These are phyloP conservation scores for Corythornis vintsioides DNA, from an alignment of 2,113 vertebrate genomes.

Conservation along the genomic window DNA sequence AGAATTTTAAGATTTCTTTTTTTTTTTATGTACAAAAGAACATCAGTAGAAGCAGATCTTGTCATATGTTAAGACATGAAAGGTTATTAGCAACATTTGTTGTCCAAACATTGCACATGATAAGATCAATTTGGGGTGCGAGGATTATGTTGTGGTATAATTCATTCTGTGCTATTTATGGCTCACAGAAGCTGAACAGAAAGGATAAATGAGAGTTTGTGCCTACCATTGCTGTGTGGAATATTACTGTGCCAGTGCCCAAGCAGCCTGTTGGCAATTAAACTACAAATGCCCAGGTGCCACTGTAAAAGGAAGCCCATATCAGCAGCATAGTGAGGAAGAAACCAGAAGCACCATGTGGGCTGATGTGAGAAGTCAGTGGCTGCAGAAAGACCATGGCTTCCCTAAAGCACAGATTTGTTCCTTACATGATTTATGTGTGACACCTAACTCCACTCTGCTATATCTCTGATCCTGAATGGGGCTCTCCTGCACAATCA, in stretches of 20 bases:
- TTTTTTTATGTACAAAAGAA: not conserved
- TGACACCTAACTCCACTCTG: not conserved
- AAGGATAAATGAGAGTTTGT: not conserved
- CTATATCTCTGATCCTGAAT: not conserved
- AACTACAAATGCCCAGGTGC: not conserved
- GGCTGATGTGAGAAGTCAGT: not conserved
- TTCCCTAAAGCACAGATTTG: not conserved
- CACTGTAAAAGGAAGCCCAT: not conserved
- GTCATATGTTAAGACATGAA: not conserved
- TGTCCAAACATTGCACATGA: not conserved
- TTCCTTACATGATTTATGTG: not conserved
- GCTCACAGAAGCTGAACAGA: not conserved
- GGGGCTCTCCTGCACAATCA: not conserved
- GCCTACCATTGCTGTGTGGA: not conserved
- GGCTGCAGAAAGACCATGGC: not conserved
- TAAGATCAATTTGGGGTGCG: not conserved
- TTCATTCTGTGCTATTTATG: not conserved
- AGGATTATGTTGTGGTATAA: not conserved
- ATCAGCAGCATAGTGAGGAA: not conserved
- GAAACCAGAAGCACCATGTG: not conserved
- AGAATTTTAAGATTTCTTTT: not conserved
- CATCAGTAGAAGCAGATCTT: not conserved
- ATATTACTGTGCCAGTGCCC: not conserved
- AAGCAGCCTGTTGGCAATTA: not conserved
- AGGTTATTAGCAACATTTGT: not conserved